A percentile compares a stretch with the other conserved stretches of the same genome.
phyloP scores from a whole-genome alignment of 2,797 vertebrate species.

The Tarsius wallacei region DNA sequence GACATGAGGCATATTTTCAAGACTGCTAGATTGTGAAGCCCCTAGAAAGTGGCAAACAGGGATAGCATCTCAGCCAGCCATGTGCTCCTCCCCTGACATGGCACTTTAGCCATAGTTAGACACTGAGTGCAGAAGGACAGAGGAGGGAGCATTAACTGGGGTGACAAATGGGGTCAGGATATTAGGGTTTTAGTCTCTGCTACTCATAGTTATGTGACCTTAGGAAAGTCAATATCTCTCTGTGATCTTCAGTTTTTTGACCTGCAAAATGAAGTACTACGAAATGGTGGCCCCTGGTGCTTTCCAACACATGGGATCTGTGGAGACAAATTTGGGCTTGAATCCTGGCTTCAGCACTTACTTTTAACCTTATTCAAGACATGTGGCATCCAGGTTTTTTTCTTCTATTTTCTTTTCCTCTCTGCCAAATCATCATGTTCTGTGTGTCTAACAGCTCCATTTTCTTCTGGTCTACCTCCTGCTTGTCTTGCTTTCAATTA shows the following conservation, averaged over 20 bases:
- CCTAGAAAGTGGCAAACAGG: rapidly evolving
- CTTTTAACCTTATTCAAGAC: neutral
- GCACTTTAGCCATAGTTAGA: rapidly evolving
- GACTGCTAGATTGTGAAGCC: neutral
- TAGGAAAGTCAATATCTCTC: neutral
- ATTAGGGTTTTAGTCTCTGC: neutral
- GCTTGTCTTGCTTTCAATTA: conserved; percentile 16
- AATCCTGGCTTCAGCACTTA: neutral
- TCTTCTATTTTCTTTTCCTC: neutral
- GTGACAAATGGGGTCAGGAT: neutral
- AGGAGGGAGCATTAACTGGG: neutral
- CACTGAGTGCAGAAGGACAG: too few species aligned
- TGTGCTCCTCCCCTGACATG: neutral
- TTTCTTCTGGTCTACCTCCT: conserved; percentile 58
- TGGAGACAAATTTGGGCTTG: neutral
- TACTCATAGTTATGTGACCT: neutral
- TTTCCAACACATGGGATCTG: neutral
- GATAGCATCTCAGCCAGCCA: rapidly evolving
- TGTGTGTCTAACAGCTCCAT: neutral
- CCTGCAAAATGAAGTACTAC: neutral
- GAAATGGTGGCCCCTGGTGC: neutral
- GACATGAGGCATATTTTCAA: neutral
- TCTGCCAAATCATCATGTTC: neutral
- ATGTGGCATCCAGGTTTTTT: neutral
- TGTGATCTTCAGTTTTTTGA: neutral